Evolutionary conservation across 2,888 invertebrate genomes (phyloP), one percentile per base, ranked within the genome.

Genomic region (Lasioglossum leucozonium): DNA sequence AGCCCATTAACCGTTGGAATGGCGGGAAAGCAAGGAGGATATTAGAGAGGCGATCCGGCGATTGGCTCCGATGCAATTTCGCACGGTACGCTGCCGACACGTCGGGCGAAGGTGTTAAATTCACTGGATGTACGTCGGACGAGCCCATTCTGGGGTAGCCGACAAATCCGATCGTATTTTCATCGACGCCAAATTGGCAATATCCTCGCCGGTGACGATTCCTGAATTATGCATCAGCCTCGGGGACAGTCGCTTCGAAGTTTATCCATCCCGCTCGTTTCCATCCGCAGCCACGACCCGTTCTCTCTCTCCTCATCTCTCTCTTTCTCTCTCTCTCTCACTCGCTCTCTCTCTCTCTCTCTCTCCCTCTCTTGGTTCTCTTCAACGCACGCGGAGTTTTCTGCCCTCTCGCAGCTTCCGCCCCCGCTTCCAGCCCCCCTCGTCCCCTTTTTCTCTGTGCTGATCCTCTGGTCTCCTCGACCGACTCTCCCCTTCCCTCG

Each of bases 101-200:
- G 87, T 89, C 87, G 91, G 91, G 88, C 91, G 93, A 92, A 93
- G 92, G 93, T 93, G 94, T 93, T 94, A 94, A 94, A 94, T 94
- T 93, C 92, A 92, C 92, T 91, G 93, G 91, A 92, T 90, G 91
- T 91, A 91, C 91, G 91, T 90, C 89, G 89, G 82, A 86, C 88
- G 89, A 89, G 91, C 34, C 91, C 90, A 91, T 90, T 91, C 92
- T 88, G 89, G 88, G 88, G 87, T 90, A 90, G 87, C 93, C 93
- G 93, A 94, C 94, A 94, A 94, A 95, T 94, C 94, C 93, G 93
- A 95, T 94, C 94, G 94, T 93, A 94, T 95, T 95, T 95, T 95
- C 95, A 95, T 95, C 94, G 95, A 94, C 94, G 94, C 94, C 94
- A 95, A 95, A 95, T 95, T 95, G 95, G 94, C 95, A 95, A 95